A percentile compares a stretch with the other conserved stretches of the same genome.
Evolutionary conservation across 2,113 vertebrate genomes (phyloP).

Genomic region (Setophaga kirtlandii): DNA sequence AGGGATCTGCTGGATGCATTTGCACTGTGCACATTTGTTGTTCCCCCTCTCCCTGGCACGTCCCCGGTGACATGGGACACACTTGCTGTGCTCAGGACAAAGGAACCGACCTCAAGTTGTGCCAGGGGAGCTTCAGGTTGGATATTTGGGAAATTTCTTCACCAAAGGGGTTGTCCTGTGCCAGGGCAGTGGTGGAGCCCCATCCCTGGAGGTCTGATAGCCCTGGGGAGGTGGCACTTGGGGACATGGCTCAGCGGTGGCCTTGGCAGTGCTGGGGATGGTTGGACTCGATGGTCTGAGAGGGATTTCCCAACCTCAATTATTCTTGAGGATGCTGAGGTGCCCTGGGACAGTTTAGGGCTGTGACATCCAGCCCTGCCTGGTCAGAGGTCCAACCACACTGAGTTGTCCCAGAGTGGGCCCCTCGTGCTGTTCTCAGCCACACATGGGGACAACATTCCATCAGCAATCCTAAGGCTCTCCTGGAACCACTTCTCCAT

Average conservation of each 20-base stretch:
- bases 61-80: accelerated
- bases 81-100: accelerated
- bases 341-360: background rate
- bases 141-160: background rate
- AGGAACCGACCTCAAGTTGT: accelerated
- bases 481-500: background rate
- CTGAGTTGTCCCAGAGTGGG: background rate
- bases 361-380: background rate
- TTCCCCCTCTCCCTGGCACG: background rate
- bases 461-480: background rate
- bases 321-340: accelerated
- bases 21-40: background rate
- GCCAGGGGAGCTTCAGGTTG: background rate
- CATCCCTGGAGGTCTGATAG: background rate
- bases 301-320: background rate
- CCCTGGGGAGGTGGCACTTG: background rate
- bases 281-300: accelerated
- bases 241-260: background rate
- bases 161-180: background rate
- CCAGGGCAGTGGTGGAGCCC: background rate
- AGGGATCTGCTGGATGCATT: accelerated
- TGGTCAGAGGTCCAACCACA: accelerated
- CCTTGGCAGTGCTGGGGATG: background rate
- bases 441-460: accelerated
- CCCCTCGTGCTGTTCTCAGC: accelerated